A percentile compares a stretch with the other conserved stretches of the same genome.
phyloP scores from a whole-genome alignment of 2,113 vertebrate genomes.

The Poecile atricapillus region DNA sequence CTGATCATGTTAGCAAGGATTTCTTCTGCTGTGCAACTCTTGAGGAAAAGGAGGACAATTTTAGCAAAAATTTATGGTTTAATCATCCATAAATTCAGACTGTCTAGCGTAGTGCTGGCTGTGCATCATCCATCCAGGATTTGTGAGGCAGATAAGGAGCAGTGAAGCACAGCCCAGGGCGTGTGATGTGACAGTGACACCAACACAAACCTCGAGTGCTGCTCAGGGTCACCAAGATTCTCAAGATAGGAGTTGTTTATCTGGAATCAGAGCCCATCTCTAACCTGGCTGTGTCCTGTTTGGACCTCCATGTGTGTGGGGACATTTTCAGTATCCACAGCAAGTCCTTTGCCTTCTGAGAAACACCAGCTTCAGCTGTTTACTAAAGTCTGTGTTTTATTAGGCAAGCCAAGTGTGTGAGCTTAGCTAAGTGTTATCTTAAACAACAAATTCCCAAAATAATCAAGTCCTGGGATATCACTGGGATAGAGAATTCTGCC shows the following conservation, averaged over 20 bases:
- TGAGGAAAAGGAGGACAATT: neutral
- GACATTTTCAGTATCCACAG: neutral
- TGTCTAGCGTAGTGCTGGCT: neutral
- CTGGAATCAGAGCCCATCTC: neutral
- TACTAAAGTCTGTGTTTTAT: neutral
- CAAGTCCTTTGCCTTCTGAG: neutral
- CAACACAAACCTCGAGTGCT: accelerated
- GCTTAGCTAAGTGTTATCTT: neutral
- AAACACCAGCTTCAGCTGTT: neutral
- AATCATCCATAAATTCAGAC: neutral
- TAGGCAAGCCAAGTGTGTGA: neutral
- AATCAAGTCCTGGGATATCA: neutral
- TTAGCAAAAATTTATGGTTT: neutral
- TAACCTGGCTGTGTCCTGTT: accelerated
- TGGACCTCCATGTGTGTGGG: accelerated
- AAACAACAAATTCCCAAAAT: neutral
- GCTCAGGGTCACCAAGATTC: neutral
- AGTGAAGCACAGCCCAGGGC: neutral
- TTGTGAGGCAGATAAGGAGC: neutral
- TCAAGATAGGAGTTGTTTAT: neutral
- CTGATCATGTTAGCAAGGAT: neutral
- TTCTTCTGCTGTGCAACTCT: neutral
- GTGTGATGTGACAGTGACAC: neutral
- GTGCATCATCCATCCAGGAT: neutral
- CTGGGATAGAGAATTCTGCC: neutral